Percentiles rank a stretch among this genome's conserved stretches.
These are phyloP conservation scores for Archaeoteleia sp. DNA, from an alignment of 2,888 invertebrate genomes.

Conservation along the genomic window DNA sequence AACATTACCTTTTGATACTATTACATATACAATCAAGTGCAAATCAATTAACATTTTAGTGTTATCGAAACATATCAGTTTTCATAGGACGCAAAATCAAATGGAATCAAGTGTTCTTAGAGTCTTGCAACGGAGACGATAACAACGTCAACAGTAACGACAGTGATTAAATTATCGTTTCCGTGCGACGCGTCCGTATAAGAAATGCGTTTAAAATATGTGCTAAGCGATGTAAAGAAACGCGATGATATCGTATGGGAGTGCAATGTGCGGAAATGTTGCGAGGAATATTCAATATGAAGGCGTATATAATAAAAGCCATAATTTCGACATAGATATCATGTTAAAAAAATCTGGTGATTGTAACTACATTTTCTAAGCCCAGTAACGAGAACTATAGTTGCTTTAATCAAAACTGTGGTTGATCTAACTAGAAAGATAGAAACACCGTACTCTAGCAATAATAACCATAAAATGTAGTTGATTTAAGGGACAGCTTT, in stretches of 20 bases:
- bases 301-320: slow-evolving; percentile 58
- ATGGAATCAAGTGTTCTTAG: slow-evolving; percentile 33
- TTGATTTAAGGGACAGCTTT: no score
- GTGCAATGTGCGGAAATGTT: slow-evolving; percentile 61
- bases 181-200: slow-evolving; percentile 48
- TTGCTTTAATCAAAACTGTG: no score
- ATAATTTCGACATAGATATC: slow-evolving; percentile 35
- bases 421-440: no score
- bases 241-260: slow-evolving; percentile 51
- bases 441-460: no score
- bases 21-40: no score
- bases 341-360: no score
- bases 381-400: no score
- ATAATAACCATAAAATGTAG: no score
- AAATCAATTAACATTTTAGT: slow-evolving; percentile 18
- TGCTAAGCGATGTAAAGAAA: slow-evolving; percentile 52
- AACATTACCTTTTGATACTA: no score
- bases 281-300: slow-evolving; percentile 53
- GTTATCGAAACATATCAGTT: slow-evolving; percentile 27
- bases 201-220: slow-evolving; percentile 46
- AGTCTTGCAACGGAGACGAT: slow-evolving; percentile 28
- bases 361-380: no score
- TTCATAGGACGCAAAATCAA: slow-evolving; percentile 41
- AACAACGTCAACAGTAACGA: slow-evolving; percentile 51
- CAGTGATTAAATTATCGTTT: slow-evolving; percentile 60